Evolutionary conservation across 2,113 vertebrate species (phyloP).

Genomic region (Egretta garzetta): DNA sequence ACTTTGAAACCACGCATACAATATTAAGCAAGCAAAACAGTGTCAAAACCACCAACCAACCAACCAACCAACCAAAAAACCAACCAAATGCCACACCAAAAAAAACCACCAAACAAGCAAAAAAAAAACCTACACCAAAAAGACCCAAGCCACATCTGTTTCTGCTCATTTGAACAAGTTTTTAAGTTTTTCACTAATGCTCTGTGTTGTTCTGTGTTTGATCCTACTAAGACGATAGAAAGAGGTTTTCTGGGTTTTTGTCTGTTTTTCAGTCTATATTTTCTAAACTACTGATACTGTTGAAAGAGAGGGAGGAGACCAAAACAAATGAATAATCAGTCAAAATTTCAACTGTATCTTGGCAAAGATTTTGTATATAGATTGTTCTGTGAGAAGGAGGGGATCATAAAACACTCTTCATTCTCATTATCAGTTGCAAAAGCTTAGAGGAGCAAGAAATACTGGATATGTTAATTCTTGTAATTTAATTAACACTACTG

Average conservation of each 20-base stretch:
- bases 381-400: neutral
- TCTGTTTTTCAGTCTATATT: neutral
- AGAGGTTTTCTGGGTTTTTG: accelerated
- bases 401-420: conserved; percentile 14
- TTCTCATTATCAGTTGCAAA: conserved; percentile 23
- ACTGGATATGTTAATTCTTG: conserved; percentile 43
- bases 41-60: neutral
- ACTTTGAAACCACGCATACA: neutral
- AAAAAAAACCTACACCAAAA: neutral
- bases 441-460: conserved; percentile 43
- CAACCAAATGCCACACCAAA: neutral
- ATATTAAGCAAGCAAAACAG: neutral
- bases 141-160: accelerated
- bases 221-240: neutral
- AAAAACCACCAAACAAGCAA: neutral
- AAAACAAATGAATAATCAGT: neutral
- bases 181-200: neutral
- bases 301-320: neutral
- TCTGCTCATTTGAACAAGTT: neutral
- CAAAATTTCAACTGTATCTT: neutral
- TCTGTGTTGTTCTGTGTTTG: neutral
- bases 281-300: neutral
- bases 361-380: neutral
- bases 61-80: neutral
- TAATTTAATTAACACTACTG: conserved; percentile 65